Base-by-base conservation (phyloP, 2,797 vertebrate species). In the Phoebastria nigripes region DNA sequence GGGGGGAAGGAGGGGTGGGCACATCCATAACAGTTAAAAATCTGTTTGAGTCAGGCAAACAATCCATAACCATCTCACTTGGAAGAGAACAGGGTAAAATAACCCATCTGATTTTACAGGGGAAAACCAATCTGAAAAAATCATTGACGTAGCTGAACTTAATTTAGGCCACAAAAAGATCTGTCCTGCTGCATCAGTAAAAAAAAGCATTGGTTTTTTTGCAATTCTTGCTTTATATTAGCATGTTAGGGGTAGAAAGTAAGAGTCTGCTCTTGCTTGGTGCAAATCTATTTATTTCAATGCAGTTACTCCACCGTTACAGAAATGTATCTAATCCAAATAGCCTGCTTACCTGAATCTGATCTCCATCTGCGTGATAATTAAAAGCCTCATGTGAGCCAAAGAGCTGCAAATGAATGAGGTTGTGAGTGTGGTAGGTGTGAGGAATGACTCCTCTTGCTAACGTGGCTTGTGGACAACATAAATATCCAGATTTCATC, bases 351-450 rank as follows among this genome's bases (percentile, higher is more conserved):
- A 86, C 93, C 97, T 98, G 95, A 97, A 98, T 26, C 93, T 98
- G 89, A 94, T 98, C 90, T 96, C 97, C 2, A 96, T 97, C 85
- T 97, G 92, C 52, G 65, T 96, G 96, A 97, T 9, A 97, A 98
- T 98, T 97, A 98, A 98, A 97, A 89, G 52, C 62, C 56, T 98
- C 72, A 97, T 98, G 24, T 80, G 94, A 96, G 97, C 97, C 93
- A 98, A 98, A 95, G 98, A 98, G 66, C 95, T 97, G 11, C 96
- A 97, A 20, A 95, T 98, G 56, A 98, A 98, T 90, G 98, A 98
- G 73, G 97, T 7, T 97, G 19, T 98, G 66, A 97, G 98, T 0
- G 16, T 85, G 9, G 96, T 96, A 6, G 98, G 97, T 17, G 59
- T 98, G 81, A 92, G 81, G 33, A 98, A 98, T 29, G 90, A 4